Evolutionary conservation across 2,888 invertebrate genomes (phyloP).

Genomic region (Apodemia hepburni): DNA sequence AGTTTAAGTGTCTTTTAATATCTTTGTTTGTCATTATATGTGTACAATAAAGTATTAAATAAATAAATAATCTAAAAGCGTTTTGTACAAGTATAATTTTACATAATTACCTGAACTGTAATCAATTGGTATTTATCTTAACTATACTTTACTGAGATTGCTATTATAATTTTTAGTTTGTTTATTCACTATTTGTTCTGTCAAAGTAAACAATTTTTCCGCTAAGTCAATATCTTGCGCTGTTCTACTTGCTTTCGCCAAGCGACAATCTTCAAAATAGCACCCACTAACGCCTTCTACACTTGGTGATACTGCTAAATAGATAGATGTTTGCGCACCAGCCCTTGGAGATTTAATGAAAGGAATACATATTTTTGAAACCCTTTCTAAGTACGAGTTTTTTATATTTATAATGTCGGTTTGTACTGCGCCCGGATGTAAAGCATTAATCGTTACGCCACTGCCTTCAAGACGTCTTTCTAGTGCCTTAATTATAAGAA

Average conservation of each 20-base stretch:
- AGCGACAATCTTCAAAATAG: constrained; percentile 80
- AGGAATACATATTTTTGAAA: constrained; percentile 53
- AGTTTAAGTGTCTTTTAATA: too few relatives aligned
- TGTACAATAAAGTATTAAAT: too few relatives aligned
- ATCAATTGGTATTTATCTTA: too few relatives aligned
- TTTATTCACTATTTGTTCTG: constrained; percentile 66
- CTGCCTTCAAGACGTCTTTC: background rate
- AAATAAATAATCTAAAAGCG: too few relatives aligned
- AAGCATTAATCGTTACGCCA: background rate
- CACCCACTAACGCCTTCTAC: constrained; percentile 79
- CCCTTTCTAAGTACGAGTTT: constrained; percentile 40
- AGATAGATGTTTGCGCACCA: constrained; percentile 76
- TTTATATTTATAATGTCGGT: background rate
- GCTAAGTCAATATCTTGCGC: constrained; percentile 72
- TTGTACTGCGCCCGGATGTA: background rate
- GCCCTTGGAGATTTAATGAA: constrained; percentile 49
- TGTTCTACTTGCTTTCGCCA: constrained; percentile 50
- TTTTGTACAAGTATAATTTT: too few relatives aligned
- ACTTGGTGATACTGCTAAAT: constrained; percentile 73
- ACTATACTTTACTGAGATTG: too few relatives aligned
- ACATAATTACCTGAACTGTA: too few relatives aligned
- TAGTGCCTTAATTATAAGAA: background rate
- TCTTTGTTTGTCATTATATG: too few relatives aligned
- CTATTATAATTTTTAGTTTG: too few relatives aligned
- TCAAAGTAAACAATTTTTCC: constrained; percentile 82